Evolutionary conservation across 2,888 invertebrate species (phyloP).

Genomic region (Apamea crenata): DNA sequence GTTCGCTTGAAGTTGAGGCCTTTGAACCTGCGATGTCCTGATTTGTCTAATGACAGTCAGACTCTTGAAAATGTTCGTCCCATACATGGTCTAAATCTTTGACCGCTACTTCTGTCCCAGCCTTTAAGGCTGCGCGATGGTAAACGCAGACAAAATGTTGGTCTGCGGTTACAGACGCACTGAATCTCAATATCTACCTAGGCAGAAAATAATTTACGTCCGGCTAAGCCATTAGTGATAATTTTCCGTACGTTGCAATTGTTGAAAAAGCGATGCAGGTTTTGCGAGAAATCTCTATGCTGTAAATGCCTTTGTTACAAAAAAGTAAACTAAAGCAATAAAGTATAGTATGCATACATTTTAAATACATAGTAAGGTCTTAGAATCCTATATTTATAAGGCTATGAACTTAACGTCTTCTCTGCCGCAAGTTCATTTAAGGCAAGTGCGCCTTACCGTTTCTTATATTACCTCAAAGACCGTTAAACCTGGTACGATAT

Average conservation of each 20-base stretch:
- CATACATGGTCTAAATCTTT: constrained; percentile 25
- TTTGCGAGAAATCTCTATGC: background rate
- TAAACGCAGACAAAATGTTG: constrained; percentile 36
- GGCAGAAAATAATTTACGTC: constrained; percentile 51
- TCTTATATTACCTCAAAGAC: constrained; percentile 39
- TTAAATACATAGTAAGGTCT: background rate
- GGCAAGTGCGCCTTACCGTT: constrained; percentile 38
- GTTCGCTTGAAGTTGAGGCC: constrained; percentile 21
- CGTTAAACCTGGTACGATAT: constrained; percentile 40
- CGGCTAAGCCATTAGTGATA: constrained; percentile 28
- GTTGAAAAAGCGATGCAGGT: constrained; percentile 24
- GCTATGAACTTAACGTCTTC: constrained; percentile 37
- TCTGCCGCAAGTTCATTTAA: constrained; percentile 28
- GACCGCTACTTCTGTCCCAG: constrained; percentile 27
- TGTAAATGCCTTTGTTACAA: background rate
- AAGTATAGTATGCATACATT: background rate
- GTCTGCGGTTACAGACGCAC: constrained; percentile 46
- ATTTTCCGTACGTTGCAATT: constrained; percentile 38
- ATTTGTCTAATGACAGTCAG: constrained; percentile 37
- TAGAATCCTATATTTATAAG: constrained; percentile 31
- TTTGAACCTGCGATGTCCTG: constrained; percentile 36
- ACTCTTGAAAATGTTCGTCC: constrained; percentile 21
- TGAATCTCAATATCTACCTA: constrained; percentile 42
- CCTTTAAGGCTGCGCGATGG: constrained; percentile 18
- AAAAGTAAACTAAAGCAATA: background rate